Evolutionary conservation across 2,797 vertebrate genomes (phyloP), one percentile per base, ranked within the genome.

Genomic region (Gorsachius magnificus): DNA sequence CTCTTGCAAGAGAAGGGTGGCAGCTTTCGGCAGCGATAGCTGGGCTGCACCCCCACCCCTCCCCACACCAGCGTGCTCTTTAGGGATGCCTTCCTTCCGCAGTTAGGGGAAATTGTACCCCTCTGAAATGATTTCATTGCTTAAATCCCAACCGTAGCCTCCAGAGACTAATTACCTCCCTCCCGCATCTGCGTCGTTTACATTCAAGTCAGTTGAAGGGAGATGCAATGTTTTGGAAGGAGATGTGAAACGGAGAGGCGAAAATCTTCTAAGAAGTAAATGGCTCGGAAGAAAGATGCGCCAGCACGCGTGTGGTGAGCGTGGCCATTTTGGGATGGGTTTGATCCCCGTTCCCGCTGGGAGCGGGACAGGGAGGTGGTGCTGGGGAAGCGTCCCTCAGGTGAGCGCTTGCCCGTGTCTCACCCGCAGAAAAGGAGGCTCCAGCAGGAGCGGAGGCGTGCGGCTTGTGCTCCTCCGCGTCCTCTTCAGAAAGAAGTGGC

Each of bases 161-260:
- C 95, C 64, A 41, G 97, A 91, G 95, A 94, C 92, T 95, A 97
- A 97, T 95, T 96, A 96, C 84, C 70, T 90, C 76, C 96, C 72
- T 85, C 68, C 50, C 77, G 95, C 58, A 21, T 87, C 89, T 76
- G 80, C 79, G 53, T 88, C 58, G 13, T 83, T 86, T 83, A 57
- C 68, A 60, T 77, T 78, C 86, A 18, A 86, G 91, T 65, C 85
- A 64, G 70, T 88, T 86, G 70, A 83, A 82, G 83, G 81, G 89
- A 70, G 33, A 25, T 54, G 91, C 46, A 60, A 54, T 63, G 87
- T 64, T 82, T 87, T 80, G 66, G 91, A 94, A 91, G 41, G 38
- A 72, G 89, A 95, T 26, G 64, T 50, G 75, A 87, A 94, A 77
- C 60, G 1, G 36, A 13, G 64, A 87, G 72, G 69, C 57, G 56